Evolutionary conservation across 2,888 invertebrate genomes (phyloP).

Genomic region (Pherbina coryleti): DNA sequence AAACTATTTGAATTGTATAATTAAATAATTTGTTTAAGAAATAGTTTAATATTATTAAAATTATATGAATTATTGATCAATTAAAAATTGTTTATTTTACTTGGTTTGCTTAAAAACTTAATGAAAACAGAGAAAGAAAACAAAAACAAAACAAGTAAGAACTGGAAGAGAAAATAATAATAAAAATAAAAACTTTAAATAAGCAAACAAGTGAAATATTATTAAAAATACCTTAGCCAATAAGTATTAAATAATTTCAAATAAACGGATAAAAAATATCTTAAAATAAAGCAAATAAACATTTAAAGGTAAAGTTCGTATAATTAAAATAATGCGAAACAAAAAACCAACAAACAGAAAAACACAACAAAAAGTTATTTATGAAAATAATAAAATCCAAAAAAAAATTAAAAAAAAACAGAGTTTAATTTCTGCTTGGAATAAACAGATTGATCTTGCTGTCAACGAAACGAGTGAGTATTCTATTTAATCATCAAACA

Average conservation of each 20-base stretch:
- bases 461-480: not conserved
- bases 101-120: slow-evolving; percentile 24
- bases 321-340: slow-evolving; percentile 27
- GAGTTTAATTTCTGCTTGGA: not conserved
- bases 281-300: slow-evolving; percentile 12
- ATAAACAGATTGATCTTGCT: not conserved
- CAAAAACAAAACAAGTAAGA: not conserved
- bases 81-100: slow-evolving; percentile 27
- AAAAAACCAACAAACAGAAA: slow-evolving; percentile 21
- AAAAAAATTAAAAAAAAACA: slow-evolving; percentile 17
- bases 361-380: slow-evolving; percentile 36
- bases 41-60: slow-evolving; percentile 31
- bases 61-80: slow-evolving; percentile 27
- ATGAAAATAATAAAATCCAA: slow-evolving; percentile 35
- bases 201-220: slow-evolving; percentile 30
- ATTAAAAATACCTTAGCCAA: slow-evolving; percentile 24
- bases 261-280: slow-evolving; percentile 18
- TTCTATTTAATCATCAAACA: not conserved
- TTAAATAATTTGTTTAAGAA: slow-evolving; percentile 6
- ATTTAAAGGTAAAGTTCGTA: slow-evolving; percentile 5
- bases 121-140: slow-evolving; percentile 1
- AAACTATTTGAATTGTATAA: slow-evolving; percentile 21
- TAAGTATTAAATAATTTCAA: slow-evolving; percentile 26
- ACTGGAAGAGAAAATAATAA: not conserved
- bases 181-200: slow-evolving; percentile 11